Conservation (phyloP, 2,888 invertebrate genomes). For the Drosophila diplacantha region DNA sequence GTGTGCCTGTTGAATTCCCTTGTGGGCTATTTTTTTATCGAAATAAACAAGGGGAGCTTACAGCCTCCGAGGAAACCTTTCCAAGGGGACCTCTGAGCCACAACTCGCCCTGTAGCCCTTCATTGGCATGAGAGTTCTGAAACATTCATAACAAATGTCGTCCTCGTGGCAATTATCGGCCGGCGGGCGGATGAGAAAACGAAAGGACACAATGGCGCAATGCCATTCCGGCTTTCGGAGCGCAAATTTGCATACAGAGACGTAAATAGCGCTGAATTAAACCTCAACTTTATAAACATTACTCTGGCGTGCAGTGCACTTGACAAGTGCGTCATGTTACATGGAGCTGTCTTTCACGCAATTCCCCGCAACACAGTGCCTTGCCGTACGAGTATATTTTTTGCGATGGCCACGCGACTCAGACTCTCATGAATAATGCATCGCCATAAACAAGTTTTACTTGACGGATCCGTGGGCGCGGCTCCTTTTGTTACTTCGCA, state of each 20-base stretch:
- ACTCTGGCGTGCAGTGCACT: constrained; percentile 25
- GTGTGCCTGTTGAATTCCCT: background rate
- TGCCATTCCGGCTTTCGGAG: background rate
- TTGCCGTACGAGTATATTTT: constrained; percentile 26
- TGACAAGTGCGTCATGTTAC: constrained; percentile 49
- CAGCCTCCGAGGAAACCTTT: background rate
- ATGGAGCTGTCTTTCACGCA: background rate
- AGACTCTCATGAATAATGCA: constrained; percentile 66
- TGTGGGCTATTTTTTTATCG: background rate
- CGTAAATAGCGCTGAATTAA: constrained; percentile 44
- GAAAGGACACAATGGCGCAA: background rate
- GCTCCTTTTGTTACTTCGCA: constrained; percentile 9
- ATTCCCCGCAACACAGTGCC: constrained; percentile 5
- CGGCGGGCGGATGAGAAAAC: background rate
- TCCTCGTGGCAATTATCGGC: constrained; percentile 4
- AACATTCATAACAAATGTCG: background rate
- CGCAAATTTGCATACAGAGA: constrained; percentile 53
- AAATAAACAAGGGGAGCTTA: background rate
- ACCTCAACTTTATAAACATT: constrained; percentile 49
- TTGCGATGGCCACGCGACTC: constrained; percentile 49
- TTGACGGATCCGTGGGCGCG: constrained; percentile 9
- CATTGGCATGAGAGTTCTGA: background rate
- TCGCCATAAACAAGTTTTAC: constrained; percentile 53
- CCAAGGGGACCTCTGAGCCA: background rate
- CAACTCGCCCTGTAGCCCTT: background rate